These are phyloP conservation scores for Scaptomyza tumidula DNA, from an alignment of 2,888 invertebrate genomes.

Conservation along the genomic window DNA sequence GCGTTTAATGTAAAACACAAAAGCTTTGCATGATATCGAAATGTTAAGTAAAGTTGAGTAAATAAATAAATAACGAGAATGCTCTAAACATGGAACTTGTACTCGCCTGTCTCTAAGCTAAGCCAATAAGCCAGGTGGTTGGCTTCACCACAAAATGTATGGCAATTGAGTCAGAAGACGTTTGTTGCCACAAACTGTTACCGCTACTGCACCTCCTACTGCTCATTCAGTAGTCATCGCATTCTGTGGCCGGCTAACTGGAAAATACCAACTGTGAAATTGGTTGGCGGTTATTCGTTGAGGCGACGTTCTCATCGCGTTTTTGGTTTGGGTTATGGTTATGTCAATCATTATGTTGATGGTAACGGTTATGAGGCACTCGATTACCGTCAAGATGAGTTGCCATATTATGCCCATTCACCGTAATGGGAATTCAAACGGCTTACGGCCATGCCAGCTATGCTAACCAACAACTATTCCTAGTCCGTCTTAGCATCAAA, in stretches of 20 bases:
- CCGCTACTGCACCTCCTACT: not conserved
- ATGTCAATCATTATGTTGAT: conserved; percentile 74
- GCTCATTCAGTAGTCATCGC: conserved; percentile 19
- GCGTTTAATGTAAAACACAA: not conserved
- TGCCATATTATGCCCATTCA: conserved; percentile 61
- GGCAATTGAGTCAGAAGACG: conserved; percentile 9
- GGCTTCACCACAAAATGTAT: conserved; percentile 7
- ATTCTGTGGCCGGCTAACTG: conserved; percentile 46
- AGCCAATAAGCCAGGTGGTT: conserved; percentile 20
- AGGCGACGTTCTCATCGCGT: conserved; percentile 35
- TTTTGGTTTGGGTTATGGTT: conserved; percentile 65
- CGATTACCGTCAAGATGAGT: conserved; percentile 69
- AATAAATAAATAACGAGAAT: conserved; percentile 8
- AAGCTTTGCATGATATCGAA: not conserved
- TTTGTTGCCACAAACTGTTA: conserved; percentile 10
- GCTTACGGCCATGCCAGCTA: conserved; percentile 33
- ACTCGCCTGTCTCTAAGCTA: not conserved
- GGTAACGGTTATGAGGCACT: conserved; percentile 67
- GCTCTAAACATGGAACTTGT: conserved; percentile 1
- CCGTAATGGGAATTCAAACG: conserved; percentile 63
- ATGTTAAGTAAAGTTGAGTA: not conserved
- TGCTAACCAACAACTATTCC: conserved; percentile 31
- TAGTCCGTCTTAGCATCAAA: conserved; percentile 18
- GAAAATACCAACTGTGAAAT: conserved; percentile 36
- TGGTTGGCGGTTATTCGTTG: conserved; percentile 40